Percentiles rank a stretch among this genome's conserved stretches.
These are phyloP conservation scores for Scatophagus argus DNA, from an alignment of 2,113 vertebrate genomes.

Conservation along the genomic window DNA sequence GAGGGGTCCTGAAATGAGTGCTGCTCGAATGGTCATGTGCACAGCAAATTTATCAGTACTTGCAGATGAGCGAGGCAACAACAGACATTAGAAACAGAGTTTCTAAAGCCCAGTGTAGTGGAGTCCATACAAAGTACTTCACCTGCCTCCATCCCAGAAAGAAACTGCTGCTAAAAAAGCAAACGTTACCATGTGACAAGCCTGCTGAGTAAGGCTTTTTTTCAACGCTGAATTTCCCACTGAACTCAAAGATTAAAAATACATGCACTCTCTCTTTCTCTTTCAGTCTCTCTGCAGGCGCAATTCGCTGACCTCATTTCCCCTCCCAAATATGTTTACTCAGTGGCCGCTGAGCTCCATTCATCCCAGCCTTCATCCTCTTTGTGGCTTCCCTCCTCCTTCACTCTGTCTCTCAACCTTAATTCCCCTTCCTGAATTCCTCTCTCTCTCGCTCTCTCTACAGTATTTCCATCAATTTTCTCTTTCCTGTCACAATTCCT, in stretches of 20 bases:
- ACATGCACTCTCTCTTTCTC: constrained; percentile 35
- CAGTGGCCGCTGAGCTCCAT: constrained; percentile 36
- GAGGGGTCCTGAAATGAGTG: neutral
- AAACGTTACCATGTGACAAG: constrained; percentile 23
- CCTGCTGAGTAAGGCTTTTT: constrained; percentile 57
- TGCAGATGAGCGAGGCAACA: neutral
- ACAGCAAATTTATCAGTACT: neutral
- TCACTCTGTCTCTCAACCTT: constrained; percentile 3
- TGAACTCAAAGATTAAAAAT: constrained; percentile 55
- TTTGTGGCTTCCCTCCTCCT: constrained; percentile 14
- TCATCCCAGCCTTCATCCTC: constrained; percentile 34
- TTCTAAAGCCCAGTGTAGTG: neutral
- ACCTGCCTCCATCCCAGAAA: neutral
- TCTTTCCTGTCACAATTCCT: neutral
- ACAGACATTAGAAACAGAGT: neutral
- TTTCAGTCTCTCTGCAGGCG: constrained; percentile 42
- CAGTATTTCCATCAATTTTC: neutral
- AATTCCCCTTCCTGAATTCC: constrained; percentile 5
- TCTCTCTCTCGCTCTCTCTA: neutral
- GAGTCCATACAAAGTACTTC: neutral
- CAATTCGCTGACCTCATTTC: constrained; percentile 65
- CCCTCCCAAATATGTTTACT: constrained; percentile 43
- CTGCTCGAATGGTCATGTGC: neutral
- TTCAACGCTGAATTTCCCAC: constrained; percentile 24
- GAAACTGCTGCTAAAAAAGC: constrained; percentile 25